These are phyloP conservation scores for Himalopsyche kuldschensis DNA, from an alignment of 2,888 invertebrate species.

Conservation along the genomic window DNA sequence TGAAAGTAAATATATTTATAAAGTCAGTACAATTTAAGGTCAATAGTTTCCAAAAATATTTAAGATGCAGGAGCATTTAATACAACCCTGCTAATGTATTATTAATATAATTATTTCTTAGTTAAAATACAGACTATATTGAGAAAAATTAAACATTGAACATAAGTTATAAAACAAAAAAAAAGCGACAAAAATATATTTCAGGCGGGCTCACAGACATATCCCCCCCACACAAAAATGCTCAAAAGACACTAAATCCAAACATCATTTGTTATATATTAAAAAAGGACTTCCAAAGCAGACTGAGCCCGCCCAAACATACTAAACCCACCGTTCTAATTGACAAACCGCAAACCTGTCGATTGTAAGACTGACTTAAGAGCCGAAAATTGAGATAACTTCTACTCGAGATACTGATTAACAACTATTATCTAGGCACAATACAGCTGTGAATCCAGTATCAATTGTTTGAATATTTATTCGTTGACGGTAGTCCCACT, in stretches of 20 bases:
- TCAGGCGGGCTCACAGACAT: constrained; percentile 61
- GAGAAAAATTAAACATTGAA: constrained; percentile 53
- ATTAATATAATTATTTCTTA: constrained; percentile 65
- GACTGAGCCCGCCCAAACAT: constrained; percentile 11
- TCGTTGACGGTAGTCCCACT: constrained; percentile 59
- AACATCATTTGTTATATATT: constrained; percentile 46
- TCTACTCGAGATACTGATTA: constrained; percentile 52
- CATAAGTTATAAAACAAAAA: constrained; percentile 51
- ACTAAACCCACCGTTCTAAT: constrained; percentile 32
- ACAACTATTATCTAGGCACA: constrained; percentile 63
- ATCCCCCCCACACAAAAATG: constrained; percentile 45
- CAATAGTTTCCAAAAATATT: constrained; percentile 65
- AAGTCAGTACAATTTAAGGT: constrained; percentile 65
- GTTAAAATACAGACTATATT: constrained; percentile 65
- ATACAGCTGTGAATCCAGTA: constrained; percentile 63
- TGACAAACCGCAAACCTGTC: constrained; percentile 34
- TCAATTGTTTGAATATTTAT: constrained; percentile 57
- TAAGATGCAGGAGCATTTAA: constrained; percentile 56
- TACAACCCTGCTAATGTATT: constrained; percentile 57
- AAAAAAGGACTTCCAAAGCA: constrained; percentile 44
- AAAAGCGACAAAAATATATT: constrained; percentile 63
- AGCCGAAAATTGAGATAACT: constrained; percentile 29
- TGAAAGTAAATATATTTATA: constrained; percentile 65
- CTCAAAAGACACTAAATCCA: constrained; percentile 45
- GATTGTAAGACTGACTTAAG: constrained; percentile 35